Conservation (phyloP, 2,888 invertebrate species). For the Malachius bipustulatus region DNA sequence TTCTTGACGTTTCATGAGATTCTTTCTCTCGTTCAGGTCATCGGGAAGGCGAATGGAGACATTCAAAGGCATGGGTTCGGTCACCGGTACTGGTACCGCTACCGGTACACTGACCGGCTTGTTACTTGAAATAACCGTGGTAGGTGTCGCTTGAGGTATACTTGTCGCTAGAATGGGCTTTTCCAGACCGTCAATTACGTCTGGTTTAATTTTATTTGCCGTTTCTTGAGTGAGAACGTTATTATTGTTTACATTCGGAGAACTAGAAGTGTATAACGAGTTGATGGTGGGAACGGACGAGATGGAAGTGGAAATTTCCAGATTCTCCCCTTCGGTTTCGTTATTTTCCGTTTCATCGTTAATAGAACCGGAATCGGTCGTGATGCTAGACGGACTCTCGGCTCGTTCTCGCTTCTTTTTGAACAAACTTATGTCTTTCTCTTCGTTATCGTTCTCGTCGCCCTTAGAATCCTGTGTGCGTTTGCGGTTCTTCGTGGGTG, state of each 20-base stretch:
- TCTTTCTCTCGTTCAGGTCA: constrained; percentile 36
- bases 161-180: not conserved
- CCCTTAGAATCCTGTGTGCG: constrained; percentile 39
- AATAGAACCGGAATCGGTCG: constrained; percentile 74
- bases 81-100: constrained; percentile 20
- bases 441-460: constrained; percentile 33
- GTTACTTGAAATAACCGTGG: constrained; percentile 10
- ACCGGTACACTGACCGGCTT: not conserved
- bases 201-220: constrained; percentile 6
- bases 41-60: constrained; percentile 36
- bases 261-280: constrained; percentile 10
- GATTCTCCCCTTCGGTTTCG: constrained; percentile 32
- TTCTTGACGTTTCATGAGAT: constrained; percentile 32
- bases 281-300: constrained; percentile 20
- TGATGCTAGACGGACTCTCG: constrained; percentile 69
- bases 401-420: constrained; percentile 41
- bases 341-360: constrained; percentile 49
- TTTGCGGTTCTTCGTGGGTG: constrained; percentile 44
- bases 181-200: not conserved
- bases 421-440: constrained; percentile 38
- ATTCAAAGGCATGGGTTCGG: constrained; percentile 29
- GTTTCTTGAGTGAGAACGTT: constrained; percentile 11
- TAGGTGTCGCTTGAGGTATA: constrained; percentile 7
- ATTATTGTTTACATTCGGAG: constrained; percentile 14
- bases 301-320: constrained; percentile 36